Evolutionary conservation across 2,888 invertebrate genomes (phyloP).

Genomic region (Anthophora plumipes): DNA sequence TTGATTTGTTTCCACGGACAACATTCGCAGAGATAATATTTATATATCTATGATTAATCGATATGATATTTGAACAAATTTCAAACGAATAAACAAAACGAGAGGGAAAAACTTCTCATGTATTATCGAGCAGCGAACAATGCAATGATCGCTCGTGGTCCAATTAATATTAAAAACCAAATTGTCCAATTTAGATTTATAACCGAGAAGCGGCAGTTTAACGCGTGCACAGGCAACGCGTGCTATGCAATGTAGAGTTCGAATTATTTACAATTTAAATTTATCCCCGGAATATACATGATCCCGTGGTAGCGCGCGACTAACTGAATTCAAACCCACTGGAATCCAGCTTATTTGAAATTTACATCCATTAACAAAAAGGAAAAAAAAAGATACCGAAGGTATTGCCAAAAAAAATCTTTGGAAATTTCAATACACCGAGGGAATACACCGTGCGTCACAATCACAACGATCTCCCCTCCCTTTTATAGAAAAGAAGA

Average conservation of each 20-base stretch:
- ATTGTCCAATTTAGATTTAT: conserved; percentile 18
- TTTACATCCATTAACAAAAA: conserved; percentile 7
- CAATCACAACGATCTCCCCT: no score
- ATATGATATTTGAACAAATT: neutral
- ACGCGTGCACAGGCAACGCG: neutral
- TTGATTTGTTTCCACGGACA: neutral
- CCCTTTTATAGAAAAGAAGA: no score
- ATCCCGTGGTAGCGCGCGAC: neutral
- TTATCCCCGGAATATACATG: conserved; percentile 14
- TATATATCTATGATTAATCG: neutral
- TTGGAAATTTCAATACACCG: neutral
- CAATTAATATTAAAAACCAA: neutral
- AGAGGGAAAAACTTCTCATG: neutral
- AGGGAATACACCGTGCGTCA: no score
- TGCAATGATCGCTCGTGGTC: no score
- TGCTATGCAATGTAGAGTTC: neutral
- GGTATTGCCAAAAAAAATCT: neutral
- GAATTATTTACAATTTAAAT: conserved; percentile 34
- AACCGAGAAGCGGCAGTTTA: neutral
- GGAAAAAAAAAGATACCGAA: neutral
- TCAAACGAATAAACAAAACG: neutral
- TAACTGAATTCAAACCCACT: neutral
- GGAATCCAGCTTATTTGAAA: neutral
- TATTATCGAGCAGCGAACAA: neutral
- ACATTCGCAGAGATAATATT: neutral